Base-by-base conservation (phyloP, 2,888 invertebrate genomes). In the Epistrophe grossulariae region DNA sequence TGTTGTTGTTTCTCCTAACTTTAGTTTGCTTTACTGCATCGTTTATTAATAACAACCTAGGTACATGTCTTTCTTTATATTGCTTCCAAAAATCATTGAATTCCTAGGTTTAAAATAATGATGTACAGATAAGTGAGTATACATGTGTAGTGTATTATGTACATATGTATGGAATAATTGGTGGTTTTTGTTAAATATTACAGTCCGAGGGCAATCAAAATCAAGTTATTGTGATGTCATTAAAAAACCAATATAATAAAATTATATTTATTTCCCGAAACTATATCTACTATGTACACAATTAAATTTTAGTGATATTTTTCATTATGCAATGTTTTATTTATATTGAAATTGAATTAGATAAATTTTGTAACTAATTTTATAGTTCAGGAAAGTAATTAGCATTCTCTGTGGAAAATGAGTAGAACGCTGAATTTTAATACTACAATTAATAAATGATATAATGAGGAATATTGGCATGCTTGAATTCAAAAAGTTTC, bases 21-120 rank as follows among this genome's bases (percentile, higher is more conserved):
- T 72, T 31, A 31, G 28, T 57, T 38, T 15, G 71, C 17, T 17
- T 48, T 48, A n/a, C 15, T 43, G 38, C 40, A 52, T 55, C 38
- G 40, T 55, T 71, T 17, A 57, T 57, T 71, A 28, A 57, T 45
- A 57, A 71, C 28, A 43, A 19, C 48, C 45, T 31, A 35, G 0
- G 4, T 10, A 24, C 7, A n/a, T n/a, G 24, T 52, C 24, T 13
- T 52, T 52, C 24, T 24, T 24, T n/a, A 24, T 52, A 13, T 0
- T 24, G 13, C 13, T 13, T 52, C 52, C 24, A 28, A 52, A 52
- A 24, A 24, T 28, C 52, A 28, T 52, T 52, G 0, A 6, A 52
- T 24, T 52, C 19, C 4, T 11, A 50, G 17, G 17, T n/a, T 8
- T 7, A 48, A 10, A 17, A 48, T 9, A 48, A 10, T 8, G 45